Percentiles rank a stretch among this genome's conserved stretches.
Conservation (phyloP, 2,888 invertebrate genomes). For the Leptogaster cylindrica region DNA sequence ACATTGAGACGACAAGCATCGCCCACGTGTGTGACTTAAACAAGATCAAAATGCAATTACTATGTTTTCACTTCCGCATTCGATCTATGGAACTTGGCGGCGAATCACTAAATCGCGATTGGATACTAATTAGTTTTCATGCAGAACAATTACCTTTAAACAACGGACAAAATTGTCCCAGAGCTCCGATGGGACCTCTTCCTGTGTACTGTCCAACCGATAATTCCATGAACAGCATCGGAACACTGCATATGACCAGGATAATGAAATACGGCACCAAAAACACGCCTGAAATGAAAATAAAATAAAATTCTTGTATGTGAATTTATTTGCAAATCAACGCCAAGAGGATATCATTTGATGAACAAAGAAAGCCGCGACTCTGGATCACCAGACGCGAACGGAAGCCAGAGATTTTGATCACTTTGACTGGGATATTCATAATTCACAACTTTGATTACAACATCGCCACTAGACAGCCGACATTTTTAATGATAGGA, state of each 20-base stretch:
- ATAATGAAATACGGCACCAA: constrained; percentile 93
- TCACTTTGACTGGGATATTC: constrained; percentile 61
- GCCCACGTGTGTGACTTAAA: constrained; percentile 8
- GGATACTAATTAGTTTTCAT: no score
- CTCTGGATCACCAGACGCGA: not conserved
- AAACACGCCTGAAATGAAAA: constrained; percentile 82
- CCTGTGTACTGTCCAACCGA: constrained; percentile 92
- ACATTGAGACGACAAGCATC: constrained; percentile 3
- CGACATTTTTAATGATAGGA: constrained; percentile 17
- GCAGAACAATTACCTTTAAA: constrained; percentile 77
- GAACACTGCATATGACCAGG: constrained; percentile 87
- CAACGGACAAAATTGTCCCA: constrained; percentile 89
- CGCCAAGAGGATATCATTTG: not conserved
- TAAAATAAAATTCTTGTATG: no score
- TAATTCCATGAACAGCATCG: constrained; percentile 92
- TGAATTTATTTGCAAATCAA: constrained; percentile 6
- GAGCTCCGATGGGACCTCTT: constrained; percentile 88
- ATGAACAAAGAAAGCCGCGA: constrained; percentile 46
- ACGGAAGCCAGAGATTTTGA: constrained; percentile 61
- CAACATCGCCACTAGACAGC: not conserved
- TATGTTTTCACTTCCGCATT: no score
- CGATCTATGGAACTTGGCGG: no score
- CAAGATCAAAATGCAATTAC: no score
- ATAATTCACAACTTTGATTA: constrained; percentile 25
- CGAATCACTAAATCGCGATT: no score